Evolutionary conservation across 2,797 vertebrate genomes (phyloP).

Genomic region (Sebastolobus alascanus): DNA sequence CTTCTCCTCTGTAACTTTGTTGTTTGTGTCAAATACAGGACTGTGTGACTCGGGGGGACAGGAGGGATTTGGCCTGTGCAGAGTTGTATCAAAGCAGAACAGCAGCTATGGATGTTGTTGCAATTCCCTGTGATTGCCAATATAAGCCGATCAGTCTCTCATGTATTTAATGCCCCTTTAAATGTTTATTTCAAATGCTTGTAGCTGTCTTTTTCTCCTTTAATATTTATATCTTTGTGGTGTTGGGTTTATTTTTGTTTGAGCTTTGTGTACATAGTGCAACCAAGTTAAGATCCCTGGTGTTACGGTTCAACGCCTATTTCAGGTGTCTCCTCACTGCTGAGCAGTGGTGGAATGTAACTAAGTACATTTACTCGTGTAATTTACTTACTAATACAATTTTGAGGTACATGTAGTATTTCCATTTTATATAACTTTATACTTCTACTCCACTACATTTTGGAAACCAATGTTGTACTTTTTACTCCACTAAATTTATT

Average conservation of each 20-base stretch:
- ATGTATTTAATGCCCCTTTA: conserved; percentile 12
- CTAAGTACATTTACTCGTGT: no score
- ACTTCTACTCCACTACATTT: no score
- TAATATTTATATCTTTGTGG: background rate
- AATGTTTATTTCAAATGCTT: conserved; percentile 13
- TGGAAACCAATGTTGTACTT: no score
- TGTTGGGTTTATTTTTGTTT: background rate
- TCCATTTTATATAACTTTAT: no score
- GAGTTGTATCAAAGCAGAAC: conserved; percentile 53
- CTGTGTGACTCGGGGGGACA: conserved; percentile 50
- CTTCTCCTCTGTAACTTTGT: conserved; percentile 44
- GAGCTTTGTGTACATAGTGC: background rate
- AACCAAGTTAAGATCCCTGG: background rate
- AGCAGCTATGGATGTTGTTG: conserved; percentile 14
- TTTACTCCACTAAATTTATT: no score
- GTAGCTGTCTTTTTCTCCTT: background rate
- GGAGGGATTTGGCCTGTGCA: conserved; percentile 19
- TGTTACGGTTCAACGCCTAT: background rate
- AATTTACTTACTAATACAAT: no score
- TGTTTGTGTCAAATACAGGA: conserved; percentile 63
- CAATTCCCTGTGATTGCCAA: conserved; percentile 13
- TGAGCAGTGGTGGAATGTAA: background rate
- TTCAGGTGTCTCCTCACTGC: background rate
- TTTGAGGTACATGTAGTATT: no score
- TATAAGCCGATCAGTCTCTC: conserved; percentile 11